A percentile compares a stretch with the other conserved stretches of the same genome.
These are phyloP conservation scores for Podarcis cretensis DNA, from an alignment of 2,113 vertebrate genomes.

Conservation along the genomic window DNA sequence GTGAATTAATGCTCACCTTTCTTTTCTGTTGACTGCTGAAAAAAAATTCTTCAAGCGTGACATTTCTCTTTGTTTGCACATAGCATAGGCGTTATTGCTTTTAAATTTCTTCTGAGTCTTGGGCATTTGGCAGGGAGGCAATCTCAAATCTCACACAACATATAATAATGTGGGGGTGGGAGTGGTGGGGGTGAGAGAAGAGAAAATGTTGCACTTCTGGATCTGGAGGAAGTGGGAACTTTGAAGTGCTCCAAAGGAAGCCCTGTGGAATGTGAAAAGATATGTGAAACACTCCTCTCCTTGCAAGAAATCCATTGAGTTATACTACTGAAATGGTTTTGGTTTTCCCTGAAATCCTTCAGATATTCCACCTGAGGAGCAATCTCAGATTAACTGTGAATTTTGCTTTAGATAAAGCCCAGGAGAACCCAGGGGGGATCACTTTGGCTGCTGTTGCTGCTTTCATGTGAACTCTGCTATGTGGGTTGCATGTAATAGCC, in stretches of 20 bases:
- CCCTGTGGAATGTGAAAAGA: conserved; percentile 28
- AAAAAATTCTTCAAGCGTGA: conserved; percentile 35
- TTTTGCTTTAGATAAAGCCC: background rate
- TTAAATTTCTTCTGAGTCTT: conserved; percentile 4
- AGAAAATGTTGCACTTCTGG: background rate
- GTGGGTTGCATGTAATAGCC: background rate
- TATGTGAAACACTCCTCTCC: background rate
- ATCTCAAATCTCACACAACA: conserved; percentile 19
- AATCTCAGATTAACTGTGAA: background rate
- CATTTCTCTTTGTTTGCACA: conserved; percentile 30
- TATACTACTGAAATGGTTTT: background rate
- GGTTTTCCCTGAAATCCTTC: background rate
- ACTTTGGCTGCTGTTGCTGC: background rate
- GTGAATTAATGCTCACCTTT: conserved; percentile 46
- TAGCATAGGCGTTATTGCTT: background rate
- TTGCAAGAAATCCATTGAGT: background rate
- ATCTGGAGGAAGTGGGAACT: conserved; percentile 1
- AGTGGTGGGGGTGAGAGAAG: background rate
- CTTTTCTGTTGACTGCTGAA: background rate
- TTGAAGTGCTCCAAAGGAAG: conserved; percentile 3
- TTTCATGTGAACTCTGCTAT: background rate
- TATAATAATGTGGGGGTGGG: background rate
- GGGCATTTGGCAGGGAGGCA: conserved; percentile 23
- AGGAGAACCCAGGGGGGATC: background rate
- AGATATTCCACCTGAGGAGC: background rate